Base-by-base conservation (phyloP, 2,113 vertebrate genomes). In the Hepsetus odoe region DNA sequence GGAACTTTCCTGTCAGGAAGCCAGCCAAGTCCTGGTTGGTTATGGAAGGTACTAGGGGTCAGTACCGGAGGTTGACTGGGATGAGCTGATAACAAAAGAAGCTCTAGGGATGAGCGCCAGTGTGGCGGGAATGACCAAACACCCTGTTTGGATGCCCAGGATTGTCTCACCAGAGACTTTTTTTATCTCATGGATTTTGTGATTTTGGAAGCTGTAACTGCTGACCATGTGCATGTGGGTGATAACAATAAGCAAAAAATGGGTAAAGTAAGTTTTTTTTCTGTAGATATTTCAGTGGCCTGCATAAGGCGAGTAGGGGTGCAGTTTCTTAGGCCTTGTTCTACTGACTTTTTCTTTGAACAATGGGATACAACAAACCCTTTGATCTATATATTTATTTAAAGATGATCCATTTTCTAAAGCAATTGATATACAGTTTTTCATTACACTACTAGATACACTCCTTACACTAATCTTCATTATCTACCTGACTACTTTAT, bases 1-100 rank as follows among this genome's bases (percentile, higher is more conserved):
- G 40, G 42, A 32, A 51, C 55, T 80, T 82, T 82, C 77, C 80
- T 80, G 76, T 79, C 67, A 83, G 85, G 82, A 86, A 82, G 28
- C 66, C 59, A 16, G 49, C 32, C 18, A 22, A 61, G 59, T 46
- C 33, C 49, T 56, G 16, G 38, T 56, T 28, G 11, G 72, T 75
- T 70, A 33, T 44, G 24, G 61, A 49, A 67, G 64, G 74, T 79
- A 82, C 74, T 69, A 69, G 72, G 73, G 80, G 84, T 86, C 83
- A 86, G 40, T 56, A 30, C 30, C 11, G 22, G 58, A 22, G 67
- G 46, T 10, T 35, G 40, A 49, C 78, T 84, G 74, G 71, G 75
- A 76, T 35, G 62, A 72, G 72, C 75, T 81, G 73, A 83, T 81
- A 79, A 82, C 33, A 62, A 35, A 14, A 44, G 26, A 82, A 4